These are phyloP conservation scores for Theristicus caerulescens DNA, from an alignment of 2,113 vertebrate genomes.

Conservation along the genomic window DNA sequence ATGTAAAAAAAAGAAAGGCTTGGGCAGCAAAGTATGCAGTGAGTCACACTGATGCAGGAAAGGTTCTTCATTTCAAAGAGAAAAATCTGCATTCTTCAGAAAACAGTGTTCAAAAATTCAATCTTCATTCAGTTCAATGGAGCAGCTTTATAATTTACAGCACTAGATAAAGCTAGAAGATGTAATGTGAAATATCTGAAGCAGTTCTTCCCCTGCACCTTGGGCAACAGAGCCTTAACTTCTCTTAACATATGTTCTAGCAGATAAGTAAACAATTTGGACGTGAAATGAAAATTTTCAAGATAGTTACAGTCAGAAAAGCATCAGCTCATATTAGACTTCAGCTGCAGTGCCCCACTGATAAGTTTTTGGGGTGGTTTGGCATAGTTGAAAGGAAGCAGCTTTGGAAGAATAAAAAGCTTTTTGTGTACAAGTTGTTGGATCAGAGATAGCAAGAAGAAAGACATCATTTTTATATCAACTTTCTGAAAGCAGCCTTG, in stretches of 20 bases:
- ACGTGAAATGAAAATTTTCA: constrained; percentile 81
- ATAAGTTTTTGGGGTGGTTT: background rate
- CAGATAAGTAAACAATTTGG: constrained; percentile 94
- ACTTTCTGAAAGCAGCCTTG: background rate
- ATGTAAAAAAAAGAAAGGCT: background rate
- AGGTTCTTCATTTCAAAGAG: constrained; percentile 11
- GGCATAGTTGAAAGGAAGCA: constrained; percentile 8
- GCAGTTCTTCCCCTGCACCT: constrained; percentile 75
- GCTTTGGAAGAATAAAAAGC: background rate
- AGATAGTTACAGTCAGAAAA: background rate
- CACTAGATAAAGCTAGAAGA: constrained; percentile 78
- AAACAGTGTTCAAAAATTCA: constrained; percentile 59
- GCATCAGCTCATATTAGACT: background rate
- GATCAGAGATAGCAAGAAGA: constrained; percentile 20
- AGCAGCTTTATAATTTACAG: constrained; percentile 85
- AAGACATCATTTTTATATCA: background rate
- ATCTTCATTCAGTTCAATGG: constrained; percentile 82
- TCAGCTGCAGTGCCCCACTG: constrained; percentile 10
- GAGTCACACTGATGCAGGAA: background rate
- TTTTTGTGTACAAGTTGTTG: constrained; percentile 2
- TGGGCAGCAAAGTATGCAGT: background rate
- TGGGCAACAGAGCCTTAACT: constrained; percentile 85
- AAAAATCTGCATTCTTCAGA: constrained; percentile 74
- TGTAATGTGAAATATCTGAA: constrained; percentile 79
- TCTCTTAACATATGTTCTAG: constrained; percentile 81